Evolutionary conservation across 2,888 invertebrate species (phyloP).

Genomic region (Drymonia ruficornis): DNA sequence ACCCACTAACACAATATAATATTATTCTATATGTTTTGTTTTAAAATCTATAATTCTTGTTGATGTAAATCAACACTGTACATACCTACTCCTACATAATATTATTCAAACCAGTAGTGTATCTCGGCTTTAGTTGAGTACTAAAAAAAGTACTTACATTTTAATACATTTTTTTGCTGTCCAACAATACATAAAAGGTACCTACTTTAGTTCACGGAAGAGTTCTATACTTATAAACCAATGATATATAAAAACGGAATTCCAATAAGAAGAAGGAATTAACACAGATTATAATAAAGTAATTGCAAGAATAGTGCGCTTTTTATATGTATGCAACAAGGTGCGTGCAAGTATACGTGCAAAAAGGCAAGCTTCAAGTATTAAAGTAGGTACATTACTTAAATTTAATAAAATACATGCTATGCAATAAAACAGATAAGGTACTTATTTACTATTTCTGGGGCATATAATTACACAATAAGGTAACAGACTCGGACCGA

Average conservation of each 20-base stretch:
- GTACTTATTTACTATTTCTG: background rate
- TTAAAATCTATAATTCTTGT: background rate
- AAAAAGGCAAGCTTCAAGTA: too few relatives aligned
- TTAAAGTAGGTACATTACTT: background rate
- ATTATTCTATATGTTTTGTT: background rate
- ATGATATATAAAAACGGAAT: background rate
- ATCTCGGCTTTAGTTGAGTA: background rate
- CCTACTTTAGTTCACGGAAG: background rate
- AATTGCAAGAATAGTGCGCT: background rate
- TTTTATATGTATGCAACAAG: too few relatives aligned
- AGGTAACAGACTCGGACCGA: background rate
- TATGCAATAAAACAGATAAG: background rate
- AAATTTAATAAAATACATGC: background rate
- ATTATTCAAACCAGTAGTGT: background rate
- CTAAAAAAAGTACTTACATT: too few relatives aligned
- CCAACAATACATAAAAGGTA: background rate
- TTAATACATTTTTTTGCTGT: background rate
- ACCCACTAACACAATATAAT: background rate
- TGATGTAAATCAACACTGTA: background rate
- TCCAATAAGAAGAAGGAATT: background rate
- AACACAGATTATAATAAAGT: background rate
- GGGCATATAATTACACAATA: background rate
- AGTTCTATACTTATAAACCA: background rate
- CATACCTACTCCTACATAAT: background rate
- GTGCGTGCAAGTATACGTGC: too few relatives aligned